Percentiles rank a stretch among this genome's conserved stretches.
Evolutionary conservation across 2,888 invertebrate genomes (phyloP).

Genomic region (Polyommatus icarus): DNA sequence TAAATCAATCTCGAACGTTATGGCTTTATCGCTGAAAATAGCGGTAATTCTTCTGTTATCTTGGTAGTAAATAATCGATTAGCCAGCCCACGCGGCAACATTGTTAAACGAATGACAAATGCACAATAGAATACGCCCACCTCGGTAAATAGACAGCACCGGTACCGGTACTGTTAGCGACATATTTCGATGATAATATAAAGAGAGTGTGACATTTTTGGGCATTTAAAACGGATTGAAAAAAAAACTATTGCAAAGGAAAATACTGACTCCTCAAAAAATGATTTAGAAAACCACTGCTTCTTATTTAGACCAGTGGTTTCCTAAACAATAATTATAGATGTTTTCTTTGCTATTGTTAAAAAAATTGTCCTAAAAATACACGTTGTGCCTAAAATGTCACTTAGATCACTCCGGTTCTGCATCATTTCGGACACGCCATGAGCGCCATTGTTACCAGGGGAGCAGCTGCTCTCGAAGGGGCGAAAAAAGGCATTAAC

Average conservation of each 20-base stretch:
- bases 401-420: neutral
- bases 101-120: conserved; percentile 74
- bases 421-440: conserved; percentile 60
- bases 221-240: too few relatives aligned
- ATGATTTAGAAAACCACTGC: too few relatives aligned
- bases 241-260: too few relatives aligned
- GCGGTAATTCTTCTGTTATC: conserved; percentile 29
- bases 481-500: conserved; percentile 53
- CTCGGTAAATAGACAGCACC: conserved; percentile 52
- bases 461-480: conserved; percentile 42
- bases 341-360: neutral
- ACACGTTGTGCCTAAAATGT: neutral
- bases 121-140: conserved; percentile 67
- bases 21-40: conserved; percentile 9
- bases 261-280: too few relatives aligned
- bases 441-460: conserved; percentile 42
- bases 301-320: too few relatives aligned
- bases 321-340: neutral
- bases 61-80: conserved; percentile 60
- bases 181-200: conserved; percentile 55
- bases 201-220: neutral
- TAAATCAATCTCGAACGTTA: neutral
- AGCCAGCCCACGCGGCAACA: conserved; percentile 68
- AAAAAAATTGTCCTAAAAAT: neutral
- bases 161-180: conserved; percentile 57